Base-by-base conservation (phyloP, 2,113 vertebrate genomes). In the Parotia lawesii region DNA sequence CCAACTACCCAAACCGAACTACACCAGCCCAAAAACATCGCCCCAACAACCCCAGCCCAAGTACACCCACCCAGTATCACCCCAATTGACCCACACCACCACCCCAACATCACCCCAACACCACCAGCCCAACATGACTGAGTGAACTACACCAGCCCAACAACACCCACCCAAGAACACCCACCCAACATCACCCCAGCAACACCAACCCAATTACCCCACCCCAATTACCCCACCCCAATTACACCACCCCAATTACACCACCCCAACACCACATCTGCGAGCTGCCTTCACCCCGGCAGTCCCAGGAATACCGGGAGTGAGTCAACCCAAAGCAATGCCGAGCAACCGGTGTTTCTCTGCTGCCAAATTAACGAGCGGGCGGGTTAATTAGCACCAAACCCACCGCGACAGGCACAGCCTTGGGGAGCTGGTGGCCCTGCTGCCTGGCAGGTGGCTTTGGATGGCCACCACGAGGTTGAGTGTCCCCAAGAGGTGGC, bases 261-360 rank as follows among this genome's bases (percentile, higher is more conserved):
- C 40, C 45, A 21, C 12, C 25, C 56, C 56, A 48, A 3, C 53
- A 47, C 21, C 42, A 38, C 23, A 10, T 22, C 42, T 62, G 14
- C 10, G 33, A 54, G 69, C 54, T 61, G 37, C 73, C 50, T 12
- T 37, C 6, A 0, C 25, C 42, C 42, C 3, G 2, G 47, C 61
- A 81, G 25, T 24, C 25, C 28, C n/a, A 10, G 6, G 27, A 21
- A 25, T 0, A 19, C 51, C 15, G 1, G 12, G 24, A 13, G 50
- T 83, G 94, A 92, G 58, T 92, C 91, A 93, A 3, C n/a, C 40
- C 21, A 8, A 22, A 78, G 92, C 90, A 54, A 93, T 66, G 92
- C 44, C 0, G 12, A 78, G 70, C 65, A 81, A 20, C 66, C 1
- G 0, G 75, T 28, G 53, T 48, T 70, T 38, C 60, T 12, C 56